These are phyloP conservation scores for Digitonthophagus gazella DNA, from an alignment of 2,888 invertebrate genomes.

Conservation along the genomic window DNA sequence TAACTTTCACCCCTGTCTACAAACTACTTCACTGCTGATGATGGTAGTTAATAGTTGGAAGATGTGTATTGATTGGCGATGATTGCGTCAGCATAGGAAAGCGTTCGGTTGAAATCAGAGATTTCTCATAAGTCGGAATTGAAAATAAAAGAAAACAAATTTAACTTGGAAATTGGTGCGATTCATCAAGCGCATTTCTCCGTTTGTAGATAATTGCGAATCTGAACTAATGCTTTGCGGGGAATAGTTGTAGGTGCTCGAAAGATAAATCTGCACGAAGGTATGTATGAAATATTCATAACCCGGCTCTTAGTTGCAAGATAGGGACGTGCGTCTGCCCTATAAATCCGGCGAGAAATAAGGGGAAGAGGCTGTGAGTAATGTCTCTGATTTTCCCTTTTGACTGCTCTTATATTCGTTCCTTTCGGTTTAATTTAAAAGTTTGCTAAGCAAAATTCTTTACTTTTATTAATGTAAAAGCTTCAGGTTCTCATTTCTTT, in stretches of 20 bases:
- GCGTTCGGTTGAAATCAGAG: background rate
- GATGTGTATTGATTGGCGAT: background rate
- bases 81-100: background rate
- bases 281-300: background rate
- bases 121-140: background rate
- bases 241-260: background rate
- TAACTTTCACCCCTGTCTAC: too few species aligned
- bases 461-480: too few species aligned
- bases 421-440: background rate
- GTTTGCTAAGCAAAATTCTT: too few species aligned
- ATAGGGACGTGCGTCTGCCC: background rate
- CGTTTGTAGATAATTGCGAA: background rate
- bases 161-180: background rate
- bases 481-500: too few species aligned
- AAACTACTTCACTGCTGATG: background rate
- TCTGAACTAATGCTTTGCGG: background rate
- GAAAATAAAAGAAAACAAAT: background rate
- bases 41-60: background rate
- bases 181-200: background rate
- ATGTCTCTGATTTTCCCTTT: background rate
- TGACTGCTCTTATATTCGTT: background rate
- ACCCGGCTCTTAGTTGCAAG: background rate
- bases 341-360: background rate
- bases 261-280: background rate
- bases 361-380: background rate